These are phyloP conservation scores for Tricholauxania praeusta DNA, from an alignment of 2,888 invertebrate genomes.

Conservation along the genomic window DNA sequence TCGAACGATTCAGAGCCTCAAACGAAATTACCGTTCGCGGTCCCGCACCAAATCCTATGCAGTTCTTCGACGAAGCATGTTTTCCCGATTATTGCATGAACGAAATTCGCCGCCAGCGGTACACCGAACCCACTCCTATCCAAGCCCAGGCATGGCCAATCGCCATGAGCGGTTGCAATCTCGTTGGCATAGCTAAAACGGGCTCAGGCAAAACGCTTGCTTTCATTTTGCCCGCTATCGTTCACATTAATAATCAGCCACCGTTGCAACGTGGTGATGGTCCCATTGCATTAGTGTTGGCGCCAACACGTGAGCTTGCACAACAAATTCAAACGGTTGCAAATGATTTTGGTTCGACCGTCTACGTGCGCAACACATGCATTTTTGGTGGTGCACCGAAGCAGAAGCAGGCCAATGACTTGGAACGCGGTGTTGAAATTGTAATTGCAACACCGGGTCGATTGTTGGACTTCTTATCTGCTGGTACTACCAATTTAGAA, in stretches of 20 bases:
- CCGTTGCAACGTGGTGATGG: conserved; percentile 83
- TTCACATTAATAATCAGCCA: conserved; percentile 87
- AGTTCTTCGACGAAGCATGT: conserved; percentile 82
- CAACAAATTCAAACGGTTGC: conserved; percentile 88
- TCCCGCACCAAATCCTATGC: conserved; percentile 80
- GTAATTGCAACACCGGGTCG: conserved; percentile 92
- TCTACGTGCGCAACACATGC: conserved; percentile 85
- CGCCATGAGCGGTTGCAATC: conserved; percentile 83
- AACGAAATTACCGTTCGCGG: conserved; percentile 84
- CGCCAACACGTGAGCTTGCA: conserved; percentile 83
- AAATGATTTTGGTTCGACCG: conserved; percentile 81
- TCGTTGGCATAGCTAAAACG: conserved; percentile 89
- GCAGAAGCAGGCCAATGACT: conserved; percentile 77
- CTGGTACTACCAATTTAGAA: conserved; percentile 78
- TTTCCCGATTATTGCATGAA: conserved; percentile 82
- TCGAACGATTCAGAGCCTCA: conserved; percentile 75
- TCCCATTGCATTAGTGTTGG: conserved; percentile 84
- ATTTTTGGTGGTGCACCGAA: conserved; percentile 95
- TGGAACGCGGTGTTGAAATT: conserved; percentile 86
- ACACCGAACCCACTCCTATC: conserved; percentile 83
- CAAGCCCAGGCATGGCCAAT: conserved; percentile 91
- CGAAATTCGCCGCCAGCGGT: conserved; percentile 75
- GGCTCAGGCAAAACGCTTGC: conserved; percentile 86
- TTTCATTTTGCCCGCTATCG: conserved; percentile 85
- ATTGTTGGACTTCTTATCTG: conserved; percentile 86